A percentile compares a stretch with the other conserved stretches of the same genome.
Evolutionary conservation across 2,797 vertebrate species (phyloP).

Genomic region (Bryconaethiops microstoma): DNA sequence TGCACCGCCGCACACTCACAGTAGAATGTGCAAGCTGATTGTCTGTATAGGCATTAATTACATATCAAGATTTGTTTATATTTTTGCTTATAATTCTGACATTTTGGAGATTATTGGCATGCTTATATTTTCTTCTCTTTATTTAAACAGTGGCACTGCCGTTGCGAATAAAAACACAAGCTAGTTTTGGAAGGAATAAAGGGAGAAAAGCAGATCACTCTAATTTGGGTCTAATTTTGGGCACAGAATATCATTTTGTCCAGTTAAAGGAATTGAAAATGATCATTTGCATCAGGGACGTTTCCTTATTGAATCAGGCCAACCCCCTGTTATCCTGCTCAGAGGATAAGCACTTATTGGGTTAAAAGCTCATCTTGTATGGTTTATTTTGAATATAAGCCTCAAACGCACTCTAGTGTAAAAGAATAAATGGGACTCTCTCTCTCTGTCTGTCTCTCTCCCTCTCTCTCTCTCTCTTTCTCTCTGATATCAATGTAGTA

Average conservation of each 20-base stretch:
- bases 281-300: conserved; percentile 86
- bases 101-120: conserved; percentile 18
- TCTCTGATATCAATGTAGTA: conserved; percentile 92
- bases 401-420: conserved; percentile 78
- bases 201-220: conserved; percentile 77
- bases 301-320: conserved; percentile 87
- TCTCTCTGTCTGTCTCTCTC: conserved; percentile 65
- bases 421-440: conserved; percentile 72
- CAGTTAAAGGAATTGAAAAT: conserved; percentile 87
- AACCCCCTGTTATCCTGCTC: conserved; percentile 81
- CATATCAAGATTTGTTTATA: conserved; percentile 48
- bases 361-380: conserved; percentile 86
- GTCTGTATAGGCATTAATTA: conserved; percentile 48
- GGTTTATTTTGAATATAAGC: conserved; percentile 85
- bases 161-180: conserved; percentile 61
- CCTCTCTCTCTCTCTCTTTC: conserved; percentile 66
- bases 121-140: conserved; percentile 11
- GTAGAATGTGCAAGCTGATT: conserved; percentile 21
- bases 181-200: conserved; percentile 45
- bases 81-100: conserved; percentile 34
- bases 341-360: conserved; percentile 85
- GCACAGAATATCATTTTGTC: conserved; percentile 85
- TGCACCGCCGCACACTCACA: conserved; percentile 62
- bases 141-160: conserved; percentile 59
- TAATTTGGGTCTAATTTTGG: conserved; percentile 85